Base-by-base conservation (phyloP, 2,888 invertebrate genomes). In the Biston stratarius region DNA sequence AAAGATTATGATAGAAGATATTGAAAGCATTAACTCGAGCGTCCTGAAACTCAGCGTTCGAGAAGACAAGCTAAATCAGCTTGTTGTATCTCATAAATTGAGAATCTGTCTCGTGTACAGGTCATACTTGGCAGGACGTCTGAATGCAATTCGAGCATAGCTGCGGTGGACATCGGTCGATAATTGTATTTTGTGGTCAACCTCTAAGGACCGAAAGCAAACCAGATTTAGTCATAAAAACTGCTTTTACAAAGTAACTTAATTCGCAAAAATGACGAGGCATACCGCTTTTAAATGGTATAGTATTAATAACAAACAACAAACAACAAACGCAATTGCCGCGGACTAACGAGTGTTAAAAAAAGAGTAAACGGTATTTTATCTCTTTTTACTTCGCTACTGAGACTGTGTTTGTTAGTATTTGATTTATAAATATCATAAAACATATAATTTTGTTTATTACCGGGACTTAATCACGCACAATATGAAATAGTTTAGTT, bases 121-220 rank as follows among this genome's bases (percentile, higher is more conserved):
- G 76, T 79, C 85, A 86, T 85, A 38, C 38, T 38, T 38, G 85
- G 83, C 82, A 78, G 81, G 80, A 81, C 84, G 85, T 83, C 72
- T 90, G 89, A 91, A 91, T 92, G 91, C 89, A 86, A 90, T 90
- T 83, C 84, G 76, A 84, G 86, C 88, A 88, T 89, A 86, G 86
- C 90, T 91, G 89, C 77, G 85, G 88, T 83, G 87, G 90, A 89
- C 89, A 87, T 85, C 86, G 89, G 85, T 90, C 91, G 88, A 90
- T 94, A 92, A 93, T 92, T 93, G 90, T 91, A 91, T 92, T 92
- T 91, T 91, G 93, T 90, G 93, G 92, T 92, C 85, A 84, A 83
- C 78, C 79, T 81, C 76, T 36, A 15, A 59, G 48, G 67, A 62
- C 47, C 36, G 67, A 58, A 42, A 51, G 10, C 44, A 24, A 47